Evolutionary conservation across 2,888 invertebrate species (phyloP).

Genomic region (Gari tellinella): DNA sequence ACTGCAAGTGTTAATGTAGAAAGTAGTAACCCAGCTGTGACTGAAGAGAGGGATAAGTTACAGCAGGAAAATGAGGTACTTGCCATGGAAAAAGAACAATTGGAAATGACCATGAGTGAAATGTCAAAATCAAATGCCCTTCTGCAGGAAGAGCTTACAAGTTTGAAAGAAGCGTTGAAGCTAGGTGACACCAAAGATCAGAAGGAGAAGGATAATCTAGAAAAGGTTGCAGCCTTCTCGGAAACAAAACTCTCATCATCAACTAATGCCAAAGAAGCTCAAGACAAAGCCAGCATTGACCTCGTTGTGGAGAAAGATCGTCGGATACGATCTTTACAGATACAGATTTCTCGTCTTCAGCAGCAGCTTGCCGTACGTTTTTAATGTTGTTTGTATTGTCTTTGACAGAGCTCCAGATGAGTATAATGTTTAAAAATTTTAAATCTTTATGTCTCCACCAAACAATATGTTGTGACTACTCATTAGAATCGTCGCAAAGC

Average conservation of each 20-base stretch:
- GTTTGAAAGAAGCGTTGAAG: conserved; percentile 44
- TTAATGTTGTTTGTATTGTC: conserved; percentile 12
- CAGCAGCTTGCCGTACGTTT: conserved; percentile 76
- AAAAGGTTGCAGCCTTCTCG: conserved; percentile 15
- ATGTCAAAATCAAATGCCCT: conserved; percentile 70
- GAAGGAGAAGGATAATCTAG: conserved; percentile 16
- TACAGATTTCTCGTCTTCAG: conserved; percentile 71
- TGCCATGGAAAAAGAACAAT: conserved; percentile 69
- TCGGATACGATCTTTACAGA: conserved; percentile 70
- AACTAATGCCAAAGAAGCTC: conserved; percentile 6
- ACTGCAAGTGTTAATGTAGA: conserved; percentile 65
- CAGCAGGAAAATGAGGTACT: conserved; percentile 68
- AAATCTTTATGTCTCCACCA: too few species aligned
- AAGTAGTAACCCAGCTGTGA: conserved; percentile 57
- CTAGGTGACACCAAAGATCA: conserved; percentile 28
- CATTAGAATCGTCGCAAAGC: too few species aligned
- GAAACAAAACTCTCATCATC: conserved; percentile 8
- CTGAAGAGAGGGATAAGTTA: conserved; percentile 61
- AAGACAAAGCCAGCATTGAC: conserved; percentile 44
- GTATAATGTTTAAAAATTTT: too few species aligned
- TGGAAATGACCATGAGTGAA: conserved; percentile 72
- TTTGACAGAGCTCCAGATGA: too few species aligned
- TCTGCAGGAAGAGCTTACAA: conserved; percentile 65
- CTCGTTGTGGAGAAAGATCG: conserved; percentile 64
- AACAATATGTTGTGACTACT: too few species aligned